Base-by-base conservation (phyloP, 2,797 vertebrate species). In the Pangasius djambal region DNA sequence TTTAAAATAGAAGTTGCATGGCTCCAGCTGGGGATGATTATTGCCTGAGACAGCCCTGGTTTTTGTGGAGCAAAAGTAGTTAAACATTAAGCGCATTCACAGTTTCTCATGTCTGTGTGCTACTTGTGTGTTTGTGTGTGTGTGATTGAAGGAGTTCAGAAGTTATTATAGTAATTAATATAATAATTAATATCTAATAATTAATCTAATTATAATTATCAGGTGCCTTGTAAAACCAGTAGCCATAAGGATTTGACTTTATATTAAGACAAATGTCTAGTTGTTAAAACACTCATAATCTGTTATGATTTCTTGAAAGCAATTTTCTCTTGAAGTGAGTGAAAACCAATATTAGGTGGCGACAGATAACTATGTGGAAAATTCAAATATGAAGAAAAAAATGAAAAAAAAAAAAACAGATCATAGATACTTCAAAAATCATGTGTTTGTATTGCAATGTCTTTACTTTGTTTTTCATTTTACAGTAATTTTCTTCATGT, bases 1-100 rank as follows among this genome's bases (percentile, higher is more conserved):
- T 67, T 57, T 69, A 57, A 72, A 86, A 57, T 86, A 86, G 50
- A 34, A 72, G 50, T 12, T 34, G 65, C 44, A 22, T 85, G 13
- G 15, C 61, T n/a, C 63, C n/a, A 85, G 44, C 4, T 4, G 83
- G 44, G 31, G 7, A 52, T 69, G 44, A 69, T 85, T 69, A 57
- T 85, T 67, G 61, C 44, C 59, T 65, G 59, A 70, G 13, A 48
- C 25, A 63, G 59, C 59, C 40, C 40, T 85, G 84, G 28, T 25
- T 69, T 22, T 55, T 67, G 40, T 84, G 40, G 31, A 31, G 48
- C 67, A 84, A 72, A 20, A 69, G 40, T 65, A 69, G 69, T 84
- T 44, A 69, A 25, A 61, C 18, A 61, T 37, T 61, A 52, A 63
- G 25, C n/a, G 9, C 52, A 31, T 31, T 78, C 28, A 15, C 13